Base-by-base conservation (phyloP, 1,140 invertebrate species). In the Chrysomallon squamiferum region DNA sequence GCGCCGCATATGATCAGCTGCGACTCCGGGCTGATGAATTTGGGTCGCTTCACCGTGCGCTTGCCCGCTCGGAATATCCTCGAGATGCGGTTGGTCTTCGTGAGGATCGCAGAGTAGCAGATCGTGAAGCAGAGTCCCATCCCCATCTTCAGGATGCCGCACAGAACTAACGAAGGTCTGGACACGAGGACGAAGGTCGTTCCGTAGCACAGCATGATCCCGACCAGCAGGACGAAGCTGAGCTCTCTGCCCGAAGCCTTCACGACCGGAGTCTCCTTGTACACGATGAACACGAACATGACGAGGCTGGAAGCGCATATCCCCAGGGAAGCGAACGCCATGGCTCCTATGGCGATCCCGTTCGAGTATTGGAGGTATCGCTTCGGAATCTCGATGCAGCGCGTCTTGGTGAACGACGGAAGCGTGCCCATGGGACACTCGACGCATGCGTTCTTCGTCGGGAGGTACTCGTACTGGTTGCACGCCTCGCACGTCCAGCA, bases 401-500 rank as follows among this genome's bases (percentile, higher is more conserved):
- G 82, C 2, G 90, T 90, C 76, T 94, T 91, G 18, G 89, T 88
- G 0, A 85, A 83, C 80, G 94, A 91, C 0, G 95, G 95, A 13
- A 95, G 79, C 0, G 92, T 93, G 4, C 95, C 95, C 69, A 88
- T 54, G 0, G 90, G 90, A 81, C 95, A 98, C n/a, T 89, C 88
- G 15, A 89, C 85, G 81, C 95, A 97, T 45, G 54, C 61, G 54
- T 47, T 58, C 78, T 94, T 93, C 7, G 84, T 93, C 89, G 20
- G 83, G 78, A n/a, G 90, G 89, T 79, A 94, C 89, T 57, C 93
- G 86, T 96, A 96, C 78, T 92, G 91, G 49, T 92, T 91, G 84
- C 95, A 97, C 86, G 95, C 94, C 88, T 95, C 93, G 86, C 96
- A 97, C 74, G 95, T 94, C 95, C 95, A 98, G 84, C 96, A 97